Base-by-base conservation (phyloP, 2,113 vertebrate genomes). In the Nettapus auritus region DNA sequence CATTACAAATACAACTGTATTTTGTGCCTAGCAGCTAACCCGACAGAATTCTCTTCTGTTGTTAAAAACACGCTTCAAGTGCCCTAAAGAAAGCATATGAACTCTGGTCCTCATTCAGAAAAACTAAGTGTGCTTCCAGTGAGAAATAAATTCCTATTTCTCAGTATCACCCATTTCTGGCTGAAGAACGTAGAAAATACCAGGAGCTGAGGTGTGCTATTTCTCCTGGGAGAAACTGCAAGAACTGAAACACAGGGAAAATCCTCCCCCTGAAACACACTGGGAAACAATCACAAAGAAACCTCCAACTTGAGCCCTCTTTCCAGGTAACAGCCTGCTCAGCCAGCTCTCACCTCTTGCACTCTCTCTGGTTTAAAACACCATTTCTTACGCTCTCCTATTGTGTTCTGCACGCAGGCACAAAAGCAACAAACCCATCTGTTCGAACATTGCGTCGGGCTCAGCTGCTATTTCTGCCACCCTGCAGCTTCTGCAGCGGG, bases 181-280 rank as follows among this genome's bases (percentile, higher is more conserved):
- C 53, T 93, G 13, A 18, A 79, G 23, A 31, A 74, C n/a, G 52
- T 48, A 81, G 52, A 94, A 91, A 96, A 92, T 50, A 91, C 38
- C 74, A 81, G 81, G 53, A 90, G 29, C 3, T 4, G 71, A 75
- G 36, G 21, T 57, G 36, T 16, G 28, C 40, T 82, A 56, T 75
- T 91, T 76, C 66, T 82, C 69, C 62, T 60, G 40, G 52, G 86
- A 92, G 40, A 93, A 81, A 89, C 25, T 26, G 74, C 74, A 13
- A 70, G 68, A 89, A 44, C 62, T 69, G 57, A 94, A 96, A 84
- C 10, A 7, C 26, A 59, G 23, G 77, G 56, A 81, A 90, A 96
- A 82, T 60, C 88, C 22, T 82, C 85, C 75, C 89, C 55, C 26
- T 74, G 64, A 31, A 69, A 96, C 46, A 63, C 34, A 59, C 33